Evolutionary conservation across 2,888 invertebrate genomes (phyloP).

Genomic region (Hyalella azteca): DNA sequence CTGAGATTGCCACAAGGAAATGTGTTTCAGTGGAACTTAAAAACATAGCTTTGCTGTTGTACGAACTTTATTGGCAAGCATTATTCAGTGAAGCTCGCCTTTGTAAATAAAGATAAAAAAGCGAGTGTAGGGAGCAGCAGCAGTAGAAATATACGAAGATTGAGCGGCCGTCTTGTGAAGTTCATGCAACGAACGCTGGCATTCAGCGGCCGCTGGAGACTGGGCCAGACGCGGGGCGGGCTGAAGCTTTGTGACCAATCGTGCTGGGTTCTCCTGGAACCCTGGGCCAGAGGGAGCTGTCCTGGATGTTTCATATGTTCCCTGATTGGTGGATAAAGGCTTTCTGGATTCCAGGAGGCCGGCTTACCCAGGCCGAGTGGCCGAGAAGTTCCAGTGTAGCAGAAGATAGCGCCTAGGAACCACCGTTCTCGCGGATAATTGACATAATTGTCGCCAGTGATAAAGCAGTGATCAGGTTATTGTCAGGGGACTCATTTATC

Average conservation of each 20-base stretch:
- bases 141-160: background rate
- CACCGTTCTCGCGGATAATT: slow-evolving; percentile 16
- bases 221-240: background rate
- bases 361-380: background rate
- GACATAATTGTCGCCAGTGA: slow-evolving; percentile 21
- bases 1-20: too few relatives aligned
- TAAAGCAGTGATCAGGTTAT: slow-evolving; percentile 27
- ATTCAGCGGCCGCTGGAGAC: background rate
- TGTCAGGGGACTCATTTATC: slow-evolving; percentile 37
- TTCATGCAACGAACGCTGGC: slow-evolving; percentile 5
- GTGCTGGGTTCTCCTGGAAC: background rate
- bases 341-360: background rate
- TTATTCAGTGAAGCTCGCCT: too few relatives aligned
- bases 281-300: background rate
- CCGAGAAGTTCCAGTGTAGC: background rate
- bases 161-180: background rate
- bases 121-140: background rate
- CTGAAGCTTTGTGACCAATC: background rate
- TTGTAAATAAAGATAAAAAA: background rate
- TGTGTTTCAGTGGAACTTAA: too few relatives aligned
- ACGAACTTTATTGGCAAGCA: too few relatives aligned
- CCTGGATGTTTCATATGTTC: background rate
- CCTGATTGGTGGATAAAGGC: slow-evolving; percentile 7
- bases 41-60: too few relatives aligned
- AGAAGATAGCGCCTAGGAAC: slow-evolving; percentile 6